These are phyloP conservation scores for Zophobas atratus DNA, from an alignment of 1,140 invertebrate genomes.

Conservation along the genomic window DNA sequence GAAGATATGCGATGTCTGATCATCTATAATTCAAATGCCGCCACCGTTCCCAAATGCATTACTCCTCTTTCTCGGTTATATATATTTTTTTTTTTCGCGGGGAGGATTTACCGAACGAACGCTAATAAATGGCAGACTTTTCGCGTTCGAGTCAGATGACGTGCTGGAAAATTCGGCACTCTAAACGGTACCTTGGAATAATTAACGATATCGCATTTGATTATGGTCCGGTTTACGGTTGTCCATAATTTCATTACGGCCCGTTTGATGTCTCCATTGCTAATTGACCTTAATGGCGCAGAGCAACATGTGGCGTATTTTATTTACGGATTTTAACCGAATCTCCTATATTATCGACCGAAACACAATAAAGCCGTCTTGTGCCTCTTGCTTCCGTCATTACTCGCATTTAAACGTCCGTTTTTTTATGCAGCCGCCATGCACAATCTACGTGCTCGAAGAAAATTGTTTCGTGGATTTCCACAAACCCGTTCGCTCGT, in stretches of 20 bases:
- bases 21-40: conserved; percentile 42
- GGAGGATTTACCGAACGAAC: neutral
- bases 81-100: neutral
- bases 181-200: conserved; percentile 17
- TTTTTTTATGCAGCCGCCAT: conserved; percentile 8
- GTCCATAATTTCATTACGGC: conserved; percentile 48
- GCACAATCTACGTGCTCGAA: conserved; percentile 24
- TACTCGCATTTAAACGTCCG: neutral
- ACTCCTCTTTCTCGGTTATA: neutral
- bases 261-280: conserved; percentile 43
- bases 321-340: conserved; percentile 28
- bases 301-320: conserved; percentile 47
- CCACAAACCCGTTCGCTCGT: conserved; percentile 20
- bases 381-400: conserved; percentile 16
- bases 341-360: conserved; percentile 18
- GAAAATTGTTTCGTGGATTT: conserved; percentile 45
- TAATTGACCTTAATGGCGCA: conserved; percentile 46
- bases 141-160: neutral
- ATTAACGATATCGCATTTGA: conserved; percentile 44
- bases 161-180: neutral
- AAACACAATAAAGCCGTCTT: conserved; percentile 4
- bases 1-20: conserved; percentile 40
- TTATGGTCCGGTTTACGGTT: conserved; percentile 44
- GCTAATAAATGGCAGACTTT: conserved; percentile 1
- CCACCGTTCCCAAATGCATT: conserved; percentile 33